phyloP scores from a whole-genome alignment of 2,113 vertebrate genomes.

The Rhabdomys dilectus region DNA sequence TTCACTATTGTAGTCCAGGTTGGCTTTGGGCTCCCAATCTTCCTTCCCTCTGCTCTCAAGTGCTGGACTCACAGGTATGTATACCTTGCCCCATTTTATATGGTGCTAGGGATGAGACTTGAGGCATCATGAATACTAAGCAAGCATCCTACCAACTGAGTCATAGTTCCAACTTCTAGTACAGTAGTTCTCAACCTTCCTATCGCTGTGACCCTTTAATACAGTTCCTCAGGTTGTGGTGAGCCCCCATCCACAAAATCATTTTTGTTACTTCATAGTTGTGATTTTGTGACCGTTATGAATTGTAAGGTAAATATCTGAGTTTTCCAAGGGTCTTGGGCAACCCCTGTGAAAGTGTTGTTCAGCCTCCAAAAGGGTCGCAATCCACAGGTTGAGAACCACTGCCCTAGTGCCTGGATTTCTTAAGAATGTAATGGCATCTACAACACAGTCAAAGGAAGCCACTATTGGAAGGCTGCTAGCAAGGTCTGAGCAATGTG shows the following conservation, averaged over 20 bases:
- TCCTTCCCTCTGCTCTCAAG: not conserved
- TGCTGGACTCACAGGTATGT: not conserved
- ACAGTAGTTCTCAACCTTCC: not conserved
- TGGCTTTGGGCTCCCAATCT: not conserved
- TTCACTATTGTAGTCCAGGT: not conserved
- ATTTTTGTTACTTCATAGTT: not conserved
- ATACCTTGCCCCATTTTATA: not conserved
- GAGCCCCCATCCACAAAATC: not conserved
- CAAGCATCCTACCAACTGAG: not conserved
- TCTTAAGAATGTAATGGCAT: conserved; percentile 26
- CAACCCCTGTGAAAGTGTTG: not conserved
- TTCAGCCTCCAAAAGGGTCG: not conserved
- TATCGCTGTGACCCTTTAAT: not conserved
- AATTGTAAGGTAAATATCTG: not conserved
- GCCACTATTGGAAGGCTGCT: not conserved
- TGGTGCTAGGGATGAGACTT: not conserved
- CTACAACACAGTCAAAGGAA: not conserved
- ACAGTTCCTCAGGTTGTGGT: not conserved
- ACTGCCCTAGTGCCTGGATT: not conserved
- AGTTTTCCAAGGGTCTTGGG: not conserved
- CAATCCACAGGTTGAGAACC: not conserved
- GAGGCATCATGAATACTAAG: too few relatives aligned
- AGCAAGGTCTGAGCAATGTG: not conserved
- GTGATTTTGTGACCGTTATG: too few relatives aligned
- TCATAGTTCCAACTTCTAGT: not conserved